Conservation (phyloP, 2,113 vertebrate species). For the Corythaeola cristata region DNA sequence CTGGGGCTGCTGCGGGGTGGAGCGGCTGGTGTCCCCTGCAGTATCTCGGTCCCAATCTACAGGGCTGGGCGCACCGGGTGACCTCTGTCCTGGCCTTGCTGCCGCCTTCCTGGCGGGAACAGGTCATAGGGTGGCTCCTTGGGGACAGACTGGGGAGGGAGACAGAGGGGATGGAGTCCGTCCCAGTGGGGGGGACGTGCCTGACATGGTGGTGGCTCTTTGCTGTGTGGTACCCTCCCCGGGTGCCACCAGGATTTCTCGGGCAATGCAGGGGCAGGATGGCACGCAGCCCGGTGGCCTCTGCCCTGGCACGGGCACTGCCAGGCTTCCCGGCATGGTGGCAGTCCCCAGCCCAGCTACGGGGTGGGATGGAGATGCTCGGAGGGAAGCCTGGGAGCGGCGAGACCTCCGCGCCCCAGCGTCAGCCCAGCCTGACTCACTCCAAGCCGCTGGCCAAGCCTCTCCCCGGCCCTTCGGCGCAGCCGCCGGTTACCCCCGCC, state of each 20-base stretch:
- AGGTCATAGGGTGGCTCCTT: background rate
- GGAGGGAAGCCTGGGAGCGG: background rate
- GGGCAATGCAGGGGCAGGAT: background rate
- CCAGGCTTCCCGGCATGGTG: background rate
- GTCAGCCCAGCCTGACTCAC: slow-evolving; percentile 55
- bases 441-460: background rate
- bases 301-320: background rate
- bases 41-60: background rate
- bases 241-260: background rate
- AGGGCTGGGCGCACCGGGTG: background rate
- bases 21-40: background rate
- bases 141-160: background rate
- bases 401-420: background rate
- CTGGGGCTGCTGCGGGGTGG: fast-evolving
- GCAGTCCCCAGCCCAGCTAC: background rate
- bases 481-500: background rate
- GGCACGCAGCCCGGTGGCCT: background rate
- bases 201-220: background rate
- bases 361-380: background rate
- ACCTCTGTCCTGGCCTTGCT: slow-evolving; percentile 10
- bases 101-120: background rate
- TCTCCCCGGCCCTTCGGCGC: background rate
- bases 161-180: background rate
- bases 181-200: background rate
- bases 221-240: background rate